Evolutionary conservation across 2,888 invertebrate species (phyloP).

Genomic region (Drosophila sordidula): DNA sequence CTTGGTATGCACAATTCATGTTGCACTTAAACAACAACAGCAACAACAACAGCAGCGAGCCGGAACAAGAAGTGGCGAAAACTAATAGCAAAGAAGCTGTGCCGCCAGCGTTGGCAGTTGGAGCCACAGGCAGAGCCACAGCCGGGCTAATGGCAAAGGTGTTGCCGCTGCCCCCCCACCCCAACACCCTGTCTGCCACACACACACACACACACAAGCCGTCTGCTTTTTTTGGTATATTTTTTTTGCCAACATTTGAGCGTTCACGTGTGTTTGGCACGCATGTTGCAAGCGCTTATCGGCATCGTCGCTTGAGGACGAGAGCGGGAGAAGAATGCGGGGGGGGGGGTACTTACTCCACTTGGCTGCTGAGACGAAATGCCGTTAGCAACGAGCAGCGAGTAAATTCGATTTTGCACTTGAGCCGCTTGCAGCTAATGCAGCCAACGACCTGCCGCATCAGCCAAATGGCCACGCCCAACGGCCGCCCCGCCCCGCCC

Average conservation of each 20-base stretch:
- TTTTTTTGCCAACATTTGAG: constrained; percentile 43
- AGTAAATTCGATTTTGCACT: constrained; percentile 79
- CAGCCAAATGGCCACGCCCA: constrained; percentile 52
- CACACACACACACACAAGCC: neutral
- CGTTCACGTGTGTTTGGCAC: constrained; percentile 71
- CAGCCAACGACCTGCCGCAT: constrained; percentile 62
- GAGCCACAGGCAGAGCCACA: constrained; percentile 31
- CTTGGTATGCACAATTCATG: constrained; percentile 80
- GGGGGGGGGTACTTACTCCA: constrained; percentile 21
- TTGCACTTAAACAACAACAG: constrained; percentile 67
- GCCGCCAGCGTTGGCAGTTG: constrained; percentile 28
- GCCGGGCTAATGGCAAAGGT: constrained; percentile 78
- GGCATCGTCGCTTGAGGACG: constrained; percentile 49
- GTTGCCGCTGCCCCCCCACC: constrained; percentile 57
- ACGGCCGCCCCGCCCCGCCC: neutral
- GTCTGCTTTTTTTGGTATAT: constrained; percentile 10
- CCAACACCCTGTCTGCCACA: neutral
- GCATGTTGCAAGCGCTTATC: constrained; percentile 76
- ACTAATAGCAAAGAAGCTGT: constrained; percentile 70
- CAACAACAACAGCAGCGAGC: constrained; percentile 3
- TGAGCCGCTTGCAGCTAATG: constrained; percentile 80
- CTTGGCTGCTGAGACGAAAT: constrained; percentile 74
- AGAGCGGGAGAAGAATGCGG: neutral
- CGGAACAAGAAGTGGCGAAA: constrained; percentile 47
- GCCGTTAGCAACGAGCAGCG: constrained; percentile 68